Evolutionary conservation across 2,113 vertebrate species (phyloP).

Genomic region (Butorides virescens): DNA sequence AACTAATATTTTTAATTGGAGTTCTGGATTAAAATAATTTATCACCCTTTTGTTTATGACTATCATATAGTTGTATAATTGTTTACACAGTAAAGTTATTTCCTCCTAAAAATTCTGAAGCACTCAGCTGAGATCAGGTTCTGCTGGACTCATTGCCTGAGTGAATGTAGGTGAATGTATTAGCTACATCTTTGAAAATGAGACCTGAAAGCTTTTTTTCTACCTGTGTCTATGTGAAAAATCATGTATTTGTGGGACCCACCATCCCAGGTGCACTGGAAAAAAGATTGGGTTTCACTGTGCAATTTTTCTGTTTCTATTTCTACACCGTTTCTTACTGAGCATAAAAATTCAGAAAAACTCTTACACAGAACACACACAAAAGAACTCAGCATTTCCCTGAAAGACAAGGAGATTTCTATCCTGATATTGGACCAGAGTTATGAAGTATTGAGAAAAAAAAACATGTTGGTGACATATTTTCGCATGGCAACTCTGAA

Average conservation of each 20-base stretch:
- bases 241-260: not conserved
- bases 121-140: not conserved
- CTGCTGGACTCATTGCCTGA: not conserved
- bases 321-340: not conserved
- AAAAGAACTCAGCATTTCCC: not conserved
- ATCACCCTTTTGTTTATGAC: not conserved
- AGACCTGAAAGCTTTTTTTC: not conserved
- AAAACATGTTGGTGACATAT: rapidly evolving
- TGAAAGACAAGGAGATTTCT: not conserved
- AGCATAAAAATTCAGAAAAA: not conserved
- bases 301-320: not conserved
- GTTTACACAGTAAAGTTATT: not conserved
- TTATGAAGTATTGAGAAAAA: not conserved
- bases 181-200: not conserved
- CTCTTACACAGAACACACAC: not conserved
- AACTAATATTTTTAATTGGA: not conserved
- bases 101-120: not conserved
- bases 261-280: not conserved
- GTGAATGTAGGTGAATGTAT: not conserved
- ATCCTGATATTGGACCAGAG: not conserved
- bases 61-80: not conserved
- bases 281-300: rapidly evolving
- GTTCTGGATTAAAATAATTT: not conserved
- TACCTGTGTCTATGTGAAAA: not conserved
- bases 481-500: not conserved